These are phyloP conservation scores for Darevskia nairensis DNA, from an alignment of 2,797 vertebrate genomes.

Conservation along the genomic window DNA sequence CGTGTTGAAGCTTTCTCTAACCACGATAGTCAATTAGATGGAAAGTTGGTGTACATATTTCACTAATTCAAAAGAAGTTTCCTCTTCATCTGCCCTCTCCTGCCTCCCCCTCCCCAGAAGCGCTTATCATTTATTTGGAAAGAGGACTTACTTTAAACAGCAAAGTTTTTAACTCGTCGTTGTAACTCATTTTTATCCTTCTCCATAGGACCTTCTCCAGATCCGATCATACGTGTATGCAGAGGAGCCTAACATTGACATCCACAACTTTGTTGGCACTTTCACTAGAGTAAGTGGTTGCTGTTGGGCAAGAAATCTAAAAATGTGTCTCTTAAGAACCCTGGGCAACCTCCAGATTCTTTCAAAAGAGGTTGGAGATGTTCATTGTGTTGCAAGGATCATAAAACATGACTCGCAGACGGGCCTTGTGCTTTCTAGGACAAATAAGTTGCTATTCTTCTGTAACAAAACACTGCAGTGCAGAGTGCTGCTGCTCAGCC, in stretches of 20 bases:
- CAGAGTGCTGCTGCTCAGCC: too few species aligned
- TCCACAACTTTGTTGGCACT: conserved; percentile 97
- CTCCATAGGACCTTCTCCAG: conserved; percentile 91
- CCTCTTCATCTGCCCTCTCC: not conserved
- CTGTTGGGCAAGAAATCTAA: not conserved
- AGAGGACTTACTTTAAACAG: not conserved
- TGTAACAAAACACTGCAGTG: too few species aligned
- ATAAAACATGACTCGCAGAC: too few species aligned
- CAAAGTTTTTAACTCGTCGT: not conserved
- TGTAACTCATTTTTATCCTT: not conserved
- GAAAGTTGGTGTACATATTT: too few species aligned
- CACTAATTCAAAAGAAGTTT: not conserved
- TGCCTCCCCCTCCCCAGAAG: not conserved
- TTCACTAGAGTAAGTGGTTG: conserved; percentile 89
- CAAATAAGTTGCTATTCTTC: too few species aligned
- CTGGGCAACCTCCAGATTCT: not conserved
- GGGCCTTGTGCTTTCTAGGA: too few species aligned
- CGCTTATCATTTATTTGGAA: not conserved
- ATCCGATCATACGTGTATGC: conserved; percentile 93
- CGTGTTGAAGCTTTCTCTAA: not conserved
- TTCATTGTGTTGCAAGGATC: too few species aligned
- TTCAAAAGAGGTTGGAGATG: not conserved
- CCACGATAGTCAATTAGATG: not conserved
- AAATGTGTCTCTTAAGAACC: not conserved
- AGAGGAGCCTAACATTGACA: conserved; percentile 97